Conservation (phyloP, 2,888 invertebrate genomes). For the Sinopyrophorus schimmeli region DNA sequence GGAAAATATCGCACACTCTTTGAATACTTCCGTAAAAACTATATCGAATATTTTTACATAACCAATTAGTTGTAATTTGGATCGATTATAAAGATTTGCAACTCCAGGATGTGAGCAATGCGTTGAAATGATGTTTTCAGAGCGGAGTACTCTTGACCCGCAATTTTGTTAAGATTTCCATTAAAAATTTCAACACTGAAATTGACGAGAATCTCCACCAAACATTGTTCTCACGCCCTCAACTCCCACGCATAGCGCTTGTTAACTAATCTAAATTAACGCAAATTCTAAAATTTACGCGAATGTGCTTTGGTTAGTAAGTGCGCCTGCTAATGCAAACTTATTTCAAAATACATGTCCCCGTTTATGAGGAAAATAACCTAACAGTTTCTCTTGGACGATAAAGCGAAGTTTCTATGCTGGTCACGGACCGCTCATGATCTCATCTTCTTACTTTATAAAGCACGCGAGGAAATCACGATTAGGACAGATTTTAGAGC, state of each 20-base stretch:
- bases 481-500: slow-evolving; percentile 29
- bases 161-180: slow-evolving; percentile 14
- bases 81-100: too few relatives aligned
- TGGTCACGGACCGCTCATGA: slow-evolving; percentile 28
- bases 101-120: too few relatives aligned
- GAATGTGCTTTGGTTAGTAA: slow-evolving; percentile 32
- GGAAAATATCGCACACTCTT: too few relatives aligned
- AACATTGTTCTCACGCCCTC: slow-evolving; percentile 41
- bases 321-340: slow-evolving; percentile 13
- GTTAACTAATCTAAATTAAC: slow-evolving; percentile 40
- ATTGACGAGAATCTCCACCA: slow-evolving; percentile 37
- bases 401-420: slow-evolving; percentile 20
- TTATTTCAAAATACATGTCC: slow-evolving; percentile 10
- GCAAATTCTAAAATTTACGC: slow-evolving; percentile 40
- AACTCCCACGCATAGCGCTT: slow-evolving; percentile 30
- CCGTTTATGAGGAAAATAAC: slow-evolving; percentile 10
- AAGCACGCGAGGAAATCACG: slow-evolving; percentile 31
- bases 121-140: too few relatives aligned
- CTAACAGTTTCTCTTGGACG: slow-evolving; percentile 2
- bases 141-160: too few relatives aligned
- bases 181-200: slow-evolving; percentile 24
- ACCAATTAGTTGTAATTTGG: too few relatives aligned
- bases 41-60: too few relatives aligned
- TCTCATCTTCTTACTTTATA: slow-evolving; percentile 27
- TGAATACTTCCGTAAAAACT: too few relatives aligned